A percentile compares a stretch with the other conserved stretches of the same genome.
phyloP scores from a whole-genome alignment of 2,113 vertebrate species.

The Callipepla squamata region DNA sequence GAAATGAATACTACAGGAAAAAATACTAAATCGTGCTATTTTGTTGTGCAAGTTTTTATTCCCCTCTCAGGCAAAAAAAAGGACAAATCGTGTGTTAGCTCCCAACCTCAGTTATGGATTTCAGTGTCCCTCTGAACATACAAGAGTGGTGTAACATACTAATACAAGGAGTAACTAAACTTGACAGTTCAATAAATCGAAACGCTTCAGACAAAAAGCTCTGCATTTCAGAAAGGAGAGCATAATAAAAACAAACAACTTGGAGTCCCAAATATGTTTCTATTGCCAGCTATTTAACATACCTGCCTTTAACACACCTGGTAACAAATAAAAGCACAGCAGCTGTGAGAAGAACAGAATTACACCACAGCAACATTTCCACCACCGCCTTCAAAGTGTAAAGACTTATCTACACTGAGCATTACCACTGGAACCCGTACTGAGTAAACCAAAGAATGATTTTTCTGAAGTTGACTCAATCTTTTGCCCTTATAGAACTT shows the following conservation, averaged over 20 bases:
- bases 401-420: background rate
- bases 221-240: background rate
- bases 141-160: background rate
- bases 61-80: background rate
- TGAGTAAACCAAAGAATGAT: background rate
- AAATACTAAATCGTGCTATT: background rate
- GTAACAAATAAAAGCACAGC: background rate
- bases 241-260: background rate
- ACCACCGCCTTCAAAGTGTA: background rate
- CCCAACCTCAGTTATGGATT: background rate
- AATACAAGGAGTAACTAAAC: background rate
- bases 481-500: background rate
- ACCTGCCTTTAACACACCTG: background rate
- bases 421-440: background rate
- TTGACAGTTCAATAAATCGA: constrained; percentile 47
- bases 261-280: background rate
- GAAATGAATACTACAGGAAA: background rate
- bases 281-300: background rate
- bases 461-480: background rate
- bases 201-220: constrained; percentile 8
- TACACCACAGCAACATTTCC: background rate
- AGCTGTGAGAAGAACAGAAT: background rate
- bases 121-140: background rate
- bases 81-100: background rate
- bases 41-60: background rate